Evolutionary conservation across 2,113 vertebrate species (phyloP), one percentile per base, ranked within the genome.

Genomic region (Spheniscus mendiculus): DNA sequence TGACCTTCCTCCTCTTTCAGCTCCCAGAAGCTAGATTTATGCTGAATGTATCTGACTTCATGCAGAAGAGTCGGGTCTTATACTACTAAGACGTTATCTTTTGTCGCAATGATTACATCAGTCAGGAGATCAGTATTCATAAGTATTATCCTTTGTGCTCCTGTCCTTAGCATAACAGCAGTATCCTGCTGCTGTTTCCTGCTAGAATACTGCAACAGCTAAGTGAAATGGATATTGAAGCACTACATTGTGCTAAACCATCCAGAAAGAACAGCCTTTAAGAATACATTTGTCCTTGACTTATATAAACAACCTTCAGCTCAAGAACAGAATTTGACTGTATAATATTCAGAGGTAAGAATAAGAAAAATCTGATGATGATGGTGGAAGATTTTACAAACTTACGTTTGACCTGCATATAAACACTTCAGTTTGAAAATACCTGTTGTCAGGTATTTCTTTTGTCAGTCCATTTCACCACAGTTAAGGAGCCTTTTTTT

Each of bases 231-330:
- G 50, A 47, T 94, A 44, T 78, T 73, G 42, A 55, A n/a, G 38
- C 10, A 36, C 62, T 78, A 3, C 50, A 32, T 73, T 88, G 71
- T 89, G 92, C 86, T 93, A 93, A 95, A 67, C 61, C 47, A 89
- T 47, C 56, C 84, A 85, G 70, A 91, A 95, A 83, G 59, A 83
- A 61, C 38, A 89, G 42, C n/a, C 82, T 83, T 86, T 70, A 71
- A 77, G 32, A 81, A 73, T 36, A 52, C 21, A 25, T 74, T 88
- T 93, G 36, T 73, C 76, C 74, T 73, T 45, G 61, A 58, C n/a
- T 93, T 90, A 71, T 29, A 47, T 71, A 90, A 97, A 83, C 55
- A 92, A 66, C 83, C 55, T 94, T 90, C 88, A 94, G 50, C 76
- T 89, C 71, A 72, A 47, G 47, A 88, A 62, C 2, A 6, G 47